Evolutionary conservation across 2,888 invertebrate genomes (phyloP).

Genomic region (Bugulina stolonifera): DNA sequence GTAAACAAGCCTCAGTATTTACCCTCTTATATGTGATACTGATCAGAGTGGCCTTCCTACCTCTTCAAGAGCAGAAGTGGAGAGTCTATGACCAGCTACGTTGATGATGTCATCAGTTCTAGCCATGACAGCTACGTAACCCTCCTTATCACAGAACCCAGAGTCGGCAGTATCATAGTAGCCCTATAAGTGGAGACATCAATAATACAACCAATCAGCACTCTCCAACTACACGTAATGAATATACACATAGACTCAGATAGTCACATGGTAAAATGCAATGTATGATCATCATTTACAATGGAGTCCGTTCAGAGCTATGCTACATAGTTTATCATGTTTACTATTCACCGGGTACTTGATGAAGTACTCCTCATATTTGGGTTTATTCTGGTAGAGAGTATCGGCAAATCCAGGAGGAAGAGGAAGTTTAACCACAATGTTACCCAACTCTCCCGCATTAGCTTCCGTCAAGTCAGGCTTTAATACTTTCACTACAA

Average conservation of each 20-base stretch:
- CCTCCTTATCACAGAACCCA: conserved; percentile 75
- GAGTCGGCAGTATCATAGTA: conserved; percentile 94
- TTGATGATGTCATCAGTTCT: conserved; percentile 91
- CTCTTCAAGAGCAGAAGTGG: conserved; percentile 83
- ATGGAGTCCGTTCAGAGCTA: too few relatives aligned
- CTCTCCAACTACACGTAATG: too few relatives aligned
- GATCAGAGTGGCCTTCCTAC: too few relatives aligned
- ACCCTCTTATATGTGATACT: too few relatives aligned
- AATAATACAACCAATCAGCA: too few relatives aligned
- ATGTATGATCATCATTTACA: too few relatives aligned
- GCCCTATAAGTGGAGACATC: conserved; percentile 58
- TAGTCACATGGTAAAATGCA: too few relatives aligned
- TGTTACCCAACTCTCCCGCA: conserved; percentile 71
- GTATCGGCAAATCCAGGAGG: conserved; percentile 83
- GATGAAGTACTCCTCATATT: conserved; percentile 76
- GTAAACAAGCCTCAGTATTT: too few relatives aligned
- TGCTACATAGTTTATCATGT: too few relatives aligned
- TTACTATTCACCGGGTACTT: conserved; percentile 72
- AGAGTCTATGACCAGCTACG: conserved; percentile 85
- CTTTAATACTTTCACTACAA: conserved; percentile 63
- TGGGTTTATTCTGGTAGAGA: conserved; percentile 72
- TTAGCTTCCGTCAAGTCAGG: conserved; percentile 65
- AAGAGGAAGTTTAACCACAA: conserved; percentile 68
- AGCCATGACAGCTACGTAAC: conserved; percentile 80
- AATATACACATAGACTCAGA: too few relatives aligned